Base-by-base conservation (phyloP, 2,888 invertebrate genomes). In the Heliothis peltigera region DNA sequence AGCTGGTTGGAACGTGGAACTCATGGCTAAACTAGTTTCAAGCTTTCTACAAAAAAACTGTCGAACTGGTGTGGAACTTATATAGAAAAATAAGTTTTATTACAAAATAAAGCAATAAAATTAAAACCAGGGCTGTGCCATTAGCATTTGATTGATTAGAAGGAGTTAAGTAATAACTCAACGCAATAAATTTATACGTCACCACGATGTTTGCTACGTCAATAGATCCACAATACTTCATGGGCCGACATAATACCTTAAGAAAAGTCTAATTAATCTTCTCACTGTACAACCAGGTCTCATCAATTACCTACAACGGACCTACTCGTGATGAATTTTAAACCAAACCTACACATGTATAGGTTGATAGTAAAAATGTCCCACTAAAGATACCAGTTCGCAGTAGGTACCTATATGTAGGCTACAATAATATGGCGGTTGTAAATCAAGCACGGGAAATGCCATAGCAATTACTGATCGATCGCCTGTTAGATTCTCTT, bases 371-470 rank as follows among this genome's bases (percentile, higher is more conserved):
- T 57, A 77, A 73, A 73, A 73, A 60, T 73, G 77, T 77, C 75
- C 64, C 15, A 57, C 49, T 48, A 66, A 77, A 77, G 75, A 58
- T 69, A 70, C 57, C 58, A 60, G 78, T 53, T 55, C n/a, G 39
- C 25, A 39, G 59, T 43, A n/a, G n/a, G n/a, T n/a, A n/a, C n/a
- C n/a, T n/a, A 52, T 51, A 53, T 65, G 70, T 66, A 75, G 75
- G 77, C 75, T 82, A 77, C 85, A 86, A 88, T 89, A 89, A 88
- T 75, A 68, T 70, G 61, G 61, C 47, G 67, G 69, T 67, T 70
- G 82, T 85, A 85, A 87, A 88, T 87, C 86, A 86, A 85, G 79
- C 64, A 82, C 77, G 85, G 87, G 83, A 86, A 90, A 89, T 87
- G 79, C 85, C 84, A 84, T 74, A 69, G 82, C 84, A 83, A 89